Evolutionary conservation across 2,797 vertebrate genomes (phyloP).

Genomic region (Oreochromis grahami): DNA sequence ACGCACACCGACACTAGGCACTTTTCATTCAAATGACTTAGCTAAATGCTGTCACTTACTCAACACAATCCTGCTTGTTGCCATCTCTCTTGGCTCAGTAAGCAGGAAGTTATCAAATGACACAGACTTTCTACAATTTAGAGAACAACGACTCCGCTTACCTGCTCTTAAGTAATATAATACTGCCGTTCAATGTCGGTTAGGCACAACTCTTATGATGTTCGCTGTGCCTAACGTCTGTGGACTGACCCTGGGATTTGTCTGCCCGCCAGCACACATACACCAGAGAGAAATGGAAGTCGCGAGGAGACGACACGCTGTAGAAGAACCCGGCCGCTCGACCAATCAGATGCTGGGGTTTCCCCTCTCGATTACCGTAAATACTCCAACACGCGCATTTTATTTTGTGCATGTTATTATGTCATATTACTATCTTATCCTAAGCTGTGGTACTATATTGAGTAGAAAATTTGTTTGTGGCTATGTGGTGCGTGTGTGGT

Average conservation of each 20-base stretch:
- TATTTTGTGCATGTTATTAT: background rate
- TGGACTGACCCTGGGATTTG: background rate
- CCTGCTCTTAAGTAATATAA: slow-evolving; percentile 4
- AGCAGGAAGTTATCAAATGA: slow-evolving; percentile 23
- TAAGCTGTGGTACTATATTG: background rate
- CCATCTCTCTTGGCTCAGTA: background rate
- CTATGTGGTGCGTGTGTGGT: background rate
- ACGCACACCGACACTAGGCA: background rate
- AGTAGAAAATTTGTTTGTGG: background rate
- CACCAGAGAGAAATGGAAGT: background rate
- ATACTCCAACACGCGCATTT: background rate
- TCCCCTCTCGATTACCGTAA: slow-evolving; percentile 49
- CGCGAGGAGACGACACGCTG: background rate
- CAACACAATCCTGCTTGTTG: background rate
- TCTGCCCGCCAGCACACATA: background rate
- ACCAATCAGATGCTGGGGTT: slow-evolving; percentile 57
- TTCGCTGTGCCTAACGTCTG: background rate
- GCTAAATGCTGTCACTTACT: slow-evolving; percentile 20
- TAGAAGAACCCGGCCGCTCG: background rate
- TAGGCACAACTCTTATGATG: background rate
- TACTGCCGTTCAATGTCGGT: background rate
- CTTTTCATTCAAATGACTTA: background rate
- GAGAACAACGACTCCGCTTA: slow-evolving; percentile 1
- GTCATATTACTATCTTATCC: rapidly evolving
- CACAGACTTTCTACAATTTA: background rate